Evolutionary conservation across 1,140 invertebrate genomes (phyloP), one percentile per base, ranked within the genome.

Genomic region (Wasmannia auropunctata): DNA sequence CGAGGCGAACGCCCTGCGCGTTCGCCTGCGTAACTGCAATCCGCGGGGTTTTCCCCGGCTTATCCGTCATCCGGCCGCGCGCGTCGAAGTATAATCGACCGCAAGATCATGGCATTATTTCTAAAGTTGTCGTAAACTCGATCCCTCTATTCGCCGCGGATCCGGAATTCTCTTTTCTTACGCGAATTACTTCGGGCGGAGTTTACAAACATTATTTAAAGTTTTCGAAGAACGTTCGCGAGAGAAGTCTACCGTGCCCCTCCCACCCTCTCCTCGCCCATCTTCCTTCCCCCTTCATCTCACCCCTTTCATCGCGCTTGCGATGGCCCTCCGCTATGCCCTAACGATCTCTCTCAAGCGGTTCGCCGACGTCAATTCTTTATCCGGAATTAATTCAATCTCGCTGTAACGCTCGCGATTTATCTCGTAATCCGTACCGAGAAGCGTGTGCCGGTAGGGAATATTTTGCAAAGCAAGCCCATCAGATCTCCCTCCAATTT

Each of bases 151-250:
- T 90, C 67, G 60, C 86, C 70, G 51, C 83, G 54, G 86, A 83
- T 91, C 76, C 37, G 60, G 74, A 86, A 86, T 87, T 79, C 85
- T 51, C 70, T 79, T 86, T 89, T 87, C 86, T 90, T 86, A 72
- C 86, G 81, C 62, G 89, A 91, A 92, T 91, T 89, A 91, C 87
- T 91, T 87, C 37, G 65, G 31, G 4, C 63, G 25, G 69, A 92
- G 91, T 92, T 93, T 91, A 90, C 85, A 91, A 93, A 91, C 86
- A 87, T 91, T 93, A 92, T 93, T 92, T 92, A 91, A 93, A 92
- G 76, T 92, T 92, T 85, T 80, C 80, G 34, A 81, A 56, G 79
- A 85, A 83, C 74, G 81, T 56, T 80, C 51, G 46, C 62, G 54
- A 54, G 54, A 54, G 31, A 76, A 72, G 51, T 87, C 88, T 81